phyloP scores from a whole-genome alignment of 2,888 invertebrate genomes.

The Ectemnius continuus region DNA sequence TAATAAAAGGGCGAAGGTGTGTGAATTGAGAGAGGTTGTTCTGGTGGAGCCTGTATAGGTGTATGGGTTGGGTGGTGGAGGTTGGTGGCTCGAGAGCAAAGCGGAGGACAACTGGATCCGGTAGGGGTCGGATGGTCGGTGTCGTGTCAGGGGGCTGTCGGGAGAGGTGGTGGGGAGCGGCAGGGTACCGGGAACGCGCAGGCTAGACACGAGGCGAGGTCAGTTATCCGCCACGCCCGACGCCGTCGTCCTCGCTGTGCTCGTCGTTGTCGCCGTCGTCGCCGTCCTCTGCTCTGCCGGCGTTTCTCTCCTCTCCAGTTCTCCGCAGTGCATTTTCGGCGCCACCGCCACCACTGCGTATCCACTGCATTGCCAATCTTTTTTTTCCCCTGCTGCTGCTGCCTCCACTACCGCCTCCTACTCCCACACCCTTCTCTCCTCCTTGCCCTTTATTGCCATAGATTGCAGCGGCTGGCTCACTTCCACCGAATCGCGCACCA shows the following conservation, averaged over 20 bases:
- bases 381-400: slow-evolving; percentile 32
- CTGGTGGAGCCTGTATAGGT: slow-evolving; percentile 8
- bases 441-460: not conserved
- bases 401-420: slow-evolving; percentile 12
- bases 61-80: slow-evolving; percentile 20
- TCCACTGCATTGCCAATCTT: slow-evolving; percentile 66
- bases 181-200: slow-evolving; percentile 52
- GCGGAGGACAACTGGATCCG: slow-evolving; percentile 7
- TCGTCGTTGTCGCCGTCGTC: not conserved
- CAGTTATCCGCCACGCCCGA: slow-evolving; percentile 74
- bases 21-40: no score
- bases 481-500: slow-evolving; percentile 3
- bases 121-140: slow-evolving; percentile 29
- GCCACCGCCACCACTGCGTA: slow-evolving; percentile 60
- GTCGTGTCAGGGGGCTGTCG: slow-evolving; percentile 15
- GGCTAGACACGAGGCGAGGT: slow-evolving; percentile 68
- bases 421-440: slow-evolving; percentile 11
- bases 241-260: slow-evolving; percentile 57
- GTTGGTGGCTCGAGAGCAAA: slow-evolving; percentile 41
- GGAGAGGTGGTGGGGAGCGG: slow-evolving; percentile 27
- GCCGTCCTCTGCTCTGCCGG: not conserved
- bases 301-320: slow-evolving; percentile 34
- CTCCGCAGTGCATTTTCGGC: slow-evolving; percentile 69
- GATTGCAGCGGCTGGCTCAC: slow-evolving; percentile 1
- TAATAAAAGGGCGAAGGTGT: no score